These are phyloP conservation scores for Bergia puertoricense DNA, from an alignment of 92 coral and sea anemone genomes.

Conservation along the genomic window DNA sequence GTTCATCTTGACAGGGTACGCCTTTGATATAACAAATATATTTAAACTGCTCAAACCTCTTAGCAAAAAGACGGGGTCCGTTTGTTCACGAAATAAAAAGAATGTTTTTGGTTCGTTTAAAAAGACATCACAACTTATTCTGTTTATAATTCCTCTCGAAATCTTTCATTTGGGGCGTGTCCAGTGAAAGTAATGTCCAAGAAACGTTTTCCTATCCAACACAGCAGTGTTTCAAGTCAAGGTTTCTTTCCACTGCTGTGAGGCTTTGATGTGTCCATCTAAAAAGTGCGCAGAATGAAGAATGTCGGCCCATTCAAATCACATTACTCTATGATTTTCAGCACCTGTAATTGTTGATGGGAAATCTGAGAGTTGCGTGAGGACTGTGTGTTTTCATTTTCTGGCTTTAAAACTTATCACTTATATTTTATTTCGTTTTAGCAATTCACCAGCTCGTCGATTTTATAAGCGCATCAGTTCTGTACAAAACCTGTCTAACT, in stretches of 20 bases:
- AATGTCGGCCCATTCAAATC: neutral
- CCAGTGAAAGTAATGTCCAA: neutral
- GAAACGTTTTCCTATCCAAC: neutral
- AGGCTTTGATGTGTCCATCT: neutral
- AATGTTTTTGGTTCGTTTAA: neutral
- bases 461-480: too few species aligned
- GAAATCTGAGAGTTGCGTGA: neutral
- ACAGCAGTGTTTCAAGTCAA: neutral
- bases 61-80: neutral
- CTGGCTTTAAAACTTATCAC: neutral
- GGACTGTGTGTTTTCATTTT: neutral
- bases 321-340: neutral
- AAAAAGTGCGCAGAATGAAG: neutral
- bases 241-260: neutral
- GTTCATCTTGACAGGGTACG: neutral
- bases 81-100: neutral
- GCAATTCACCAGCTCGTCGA: neutral
- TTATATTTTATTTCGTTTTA: too few species aligned
- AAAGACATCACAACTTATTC: neutral
- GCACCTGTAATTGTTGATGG: neutral
- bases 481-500: neutral
- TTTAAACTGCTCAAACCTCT: neutral
- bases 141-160: neutral
- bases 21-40: neutral
- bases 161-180: slow-evolving; percentile 22